Evolutionary conservation across 1,140 invertebrate species (phyloP).

Genomic region (Ptiloglossa arizonensis): DNA sequence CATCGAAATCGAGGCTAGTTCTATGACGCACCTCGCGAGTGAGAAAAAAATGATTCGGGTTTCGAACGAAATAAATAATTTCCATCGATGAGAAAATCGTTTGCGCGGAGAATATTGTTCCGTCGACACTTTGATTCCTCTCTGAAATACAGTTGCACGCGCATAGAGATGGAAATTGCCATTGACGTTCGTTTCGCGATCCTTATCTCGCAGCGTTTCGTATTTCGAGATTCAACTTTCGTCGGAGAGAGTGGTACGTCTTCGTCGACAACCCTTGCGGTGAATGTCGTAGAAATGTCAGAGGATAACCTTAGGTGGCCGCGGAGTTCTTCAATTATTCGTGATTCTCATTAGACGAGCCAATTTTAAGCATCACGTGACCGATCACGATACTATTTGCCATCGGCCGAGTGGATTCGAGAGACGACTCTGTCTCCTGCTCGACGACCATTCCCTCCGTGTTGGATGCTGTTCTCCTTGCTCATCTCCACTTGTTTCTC

Average conservation of each 20-base stretch:
- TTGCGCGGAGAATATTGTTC: no score
- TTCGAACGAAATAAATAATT: no score
- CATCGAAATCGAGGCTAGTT: no score
- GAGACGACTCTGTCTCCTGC: slow-evolving; percentile 31
- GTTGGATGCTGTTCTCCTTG: background rate
- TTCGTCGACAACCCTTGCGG: background rate
- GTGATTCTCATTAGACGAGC: slow-evolving; percentile 34
- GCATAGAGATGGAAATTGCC: background rate
- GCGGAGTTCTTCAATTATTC: slow-evolving; percentile 46
- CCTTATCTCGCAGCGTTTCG: background rate
- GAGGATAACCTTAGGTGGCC: slow-evolving; percentile 14
- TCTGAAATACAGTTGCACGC: no score
- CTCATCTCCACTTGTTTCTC: slow-evolving; percentile 12
- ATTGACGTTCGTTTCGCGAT: background rate
- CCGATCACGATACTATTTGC: slow-evolving; percentile 42
- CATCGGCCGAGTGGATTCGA: slow-evolving; percentile 34
- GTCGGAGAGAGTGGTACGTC: background rate
- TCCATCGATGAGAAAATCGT: no score
- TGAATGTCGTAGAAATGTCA: slow-evolving; percentile 46
- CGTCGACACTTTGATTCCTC: no score
- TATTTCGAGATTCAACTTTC: no score
- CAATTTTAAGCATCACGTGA: slow-evolving; percentile 36
- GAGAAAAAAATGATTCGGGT: no score
- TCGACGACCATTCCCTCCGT: slow-evolving; percentile 15
- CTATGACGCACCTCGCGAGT: no score